Base-by-base conservation (phyloP, 2,797 vertebrate species). In the Centropyge bicolor region DNA sequence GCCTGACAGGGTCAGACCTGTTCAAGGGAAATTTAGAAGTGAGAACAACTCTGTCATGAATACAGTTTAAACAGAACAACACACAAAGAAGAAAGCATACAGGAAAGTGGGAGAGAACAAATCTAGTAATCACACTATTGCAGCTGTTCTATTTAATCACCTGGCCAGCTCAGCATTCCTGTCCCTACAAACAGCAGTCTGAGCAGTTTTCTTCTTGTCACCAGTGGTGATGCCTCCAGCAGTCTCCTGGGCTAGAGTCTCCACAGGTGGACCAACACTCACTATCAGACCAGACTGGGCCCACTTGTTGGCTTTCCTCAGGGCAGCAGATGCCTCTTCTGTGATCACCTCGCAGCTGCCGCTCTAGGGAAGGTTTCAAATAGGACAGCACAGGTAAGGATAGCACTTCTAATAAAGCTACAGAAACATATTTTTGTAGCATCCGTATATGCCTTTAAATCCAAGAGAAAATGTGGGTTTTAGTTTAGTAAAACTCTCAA, bases 211-310 rank as follows among this genome's bases (percentile, higher is more conserved):
- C 95, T 99, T 99, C 87, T 99, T 99, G 95, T 99, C 98, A 1
- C 97, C 97, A 0, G 95, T 96, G 20, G 97, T 96, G 81, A 97
- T 86, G 11, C 97, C 97, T 10, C 97, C 97, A 19, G 96, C 94
- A 13, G 90, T 85, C 88, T 99, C 98, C 16, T 96, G 96, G 70
- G 83, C 95, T 60, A 94, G 40, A 0, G 95, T 91, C 86, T 99
- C 98, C 43, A 99, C 90, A 0, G 98, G 98, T 0, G 98, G 98
- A 14, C 98, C 98, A 1, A 99, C 95, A 0, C 98, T 99, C 82
- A 99, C 98, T 8, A 99, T 99, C 35, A 99, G 96, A 61, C 98
- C 98, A 17, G 98, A 99, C 67, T 99, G 98, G 14, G 98, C 98
- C 98, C 98, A 99, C 68, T 99, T 99, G 66, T 97, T 99, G 17